A percentile compares a stretch with the other conserved stretches of the same genome.
Evolutionary conservation across 2,797 vertebrate genomes (phyloP).

Genomic region (Hippopotamyrus pictus): DNA sequence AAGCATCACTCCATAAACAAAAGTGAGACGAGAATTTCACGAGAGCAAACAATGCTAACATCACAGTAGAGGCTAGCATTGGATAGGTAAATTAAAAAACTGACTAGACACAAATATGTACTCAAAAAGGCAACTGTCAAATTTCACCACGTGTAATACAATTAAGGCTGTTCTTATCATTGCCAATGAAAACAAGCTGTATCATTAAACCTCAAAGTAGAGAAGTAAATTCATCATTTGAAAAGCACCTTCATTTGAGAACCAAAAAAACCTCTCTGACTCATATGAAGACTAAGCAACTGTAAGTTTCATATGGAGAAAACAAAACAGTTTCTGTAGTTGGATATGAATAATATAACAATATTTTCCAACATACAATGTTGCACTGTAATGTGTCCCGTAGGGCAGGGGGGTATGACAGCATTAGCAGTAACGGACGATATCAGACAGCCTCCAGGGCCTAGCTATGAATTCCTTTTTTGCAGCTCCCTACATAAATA

Average conservation of each 20-base stretch:
- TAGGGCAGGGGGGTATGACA: neutral
- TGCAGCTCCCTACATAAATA: neutral
- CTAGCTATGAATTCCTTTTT: neutral
- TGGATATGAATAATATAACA: neutral
- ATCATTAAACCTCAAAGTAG: neutral
- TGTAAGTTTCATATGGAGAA: neutral
- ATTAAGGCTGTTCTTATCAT: neutral
- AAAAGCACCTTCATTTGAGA: neutral
- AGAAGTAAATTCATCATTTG: neutral
- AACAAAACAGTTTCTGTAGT: neutral
- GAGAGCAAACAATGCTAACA: neutral
- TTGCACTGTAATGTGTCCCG: neutral
- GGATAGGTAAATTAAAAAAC: neutral
- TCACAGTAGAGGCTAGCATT: neutral
- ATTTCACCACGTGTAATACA: neutral
- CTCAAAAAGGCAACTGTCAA: neutral
- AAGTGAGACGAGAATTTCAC: neutral
- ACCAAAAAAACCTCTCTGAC: neutral
- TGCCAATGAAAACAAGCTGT: neutral
- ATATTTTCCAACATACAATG: neutral
- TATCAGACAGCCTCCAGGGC: neutral
- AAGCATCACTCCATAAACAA: neutral
- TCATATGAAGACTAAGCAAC: constrained; percentile 1
- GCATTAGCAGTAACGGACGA: neutral
- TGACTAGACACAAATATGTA: neutral